Conservation (phyloP, 1,140 invertebrate species). For the Penaeus chinensis region DNA sequence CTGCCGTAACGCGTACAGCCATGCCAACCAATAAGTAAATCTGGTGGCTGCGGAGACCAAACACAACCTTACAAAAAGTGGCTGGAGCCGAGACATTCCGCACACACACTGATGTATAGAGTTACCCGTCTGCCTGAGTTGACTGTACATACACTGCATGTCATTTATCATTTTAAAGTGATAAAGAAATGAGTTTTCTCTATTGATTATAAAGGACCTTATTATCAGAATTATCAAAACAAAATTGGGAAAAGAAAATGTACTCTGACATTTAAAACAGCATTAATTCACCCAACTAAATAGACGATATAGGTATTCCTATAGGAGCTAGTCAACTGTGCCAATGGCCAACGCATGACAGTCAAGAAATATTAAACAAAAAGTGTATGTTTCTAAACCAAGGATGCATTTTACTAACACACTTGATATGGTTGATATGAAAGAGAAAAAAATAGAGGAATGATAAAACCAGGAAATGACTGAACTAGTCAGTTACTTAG, state of each 20-base stretch:
- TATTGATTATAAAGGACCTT: neutral
- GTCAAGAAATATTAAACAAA: conserved; percentile 9
- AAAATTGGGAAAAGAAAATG: no score
- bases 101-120: conserved; percentile 22
- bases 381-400: conserved; percentile 13
- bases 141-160: conserved; percentile 38
- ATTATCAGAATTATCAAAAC: no score
- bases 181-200: neutral
- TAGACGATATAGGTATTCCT: conserved; percentile 33
- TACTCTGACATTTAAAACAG: no score
- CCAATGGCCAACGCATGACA: conserved; percentile 41
- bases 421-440: neutral
- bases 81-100: conserved; percentile 31
- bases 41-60: neutral
- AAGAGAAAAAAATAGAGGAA: conserved; percentile 1
- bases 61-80: no score
- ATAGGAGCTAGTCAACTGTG: conserved; percentile 56
- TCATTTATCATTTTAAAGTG: conserved; percentile 10
- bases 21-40: conserved; percentile 1
- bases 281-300: neutral
- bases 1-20: conserved; percentile 16
- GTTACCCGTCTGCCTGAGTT: neutral
- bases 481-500: conserved; percentile 35
- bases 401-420: conserved; percentile 25
- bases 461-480: conserved; percentile 30